Evolutionary conservation across 2,113 vertebrate genomes (phyloP), one percentile per base, ranked within the genome.

Genomic region (Malaclemys terrapin): DNA sequence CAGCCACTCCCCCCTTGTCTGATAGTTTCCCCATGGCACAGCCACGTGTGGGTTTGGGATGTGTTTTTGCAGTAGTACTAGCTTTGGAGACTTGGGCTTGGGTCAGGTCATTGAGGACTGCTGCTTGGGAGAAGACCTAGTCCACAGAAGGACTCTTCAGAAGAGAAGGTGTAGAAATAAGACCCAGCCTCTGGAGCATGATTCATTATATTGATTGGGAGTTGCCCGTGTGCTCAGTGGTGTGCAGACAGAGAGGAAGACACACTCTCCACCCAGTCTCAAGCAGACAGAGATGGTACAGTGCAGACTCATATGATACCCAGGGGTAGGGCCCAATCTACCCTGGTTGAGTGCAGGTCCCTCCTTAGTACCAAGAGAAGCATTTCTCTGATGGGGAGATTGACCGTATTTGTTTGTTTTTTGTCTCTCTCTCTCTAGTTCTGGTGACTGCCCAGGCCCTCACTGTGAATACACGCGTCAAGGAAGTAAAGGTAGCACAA

Each of bases 401-500:
- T 88, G 57, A 42, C 75, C 35, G 0, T 27, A 85, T 24, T 79
- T 35, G 38, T 91, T 89, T 72, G 76, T 79, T 83, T 89, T 90
- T 84, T 59, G 83, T 89, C 89, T 85, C 52, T 72, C 29, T 20
- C 50, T 31, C 29, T 85, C 38, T 79, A 99, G 99, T 98, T 35
- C 96, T 99, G 88, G 97, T 84, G 29, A 93, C 97, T 86, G 96
- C 94, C 78, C 76, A 91, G 0, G 93, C 97, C 84, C 87, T 99
- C 72, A 25, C 94, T 1, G 99, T 99, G 96, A 96, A 98, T 75
- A 98, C 98, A 75, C 94, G 98, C 6, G 0, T 82, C 42, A 54
- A 45, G 7, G 2, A 88, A 50, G 95, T 99, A n/a, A 87, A 96
- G 92, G 98, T 98, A 10, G 93, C 96, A 14, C 96, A 89, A 88